Conservation (phyloP, 2,888 invertebrate species). For the Calameuta filiformis region DNA sequence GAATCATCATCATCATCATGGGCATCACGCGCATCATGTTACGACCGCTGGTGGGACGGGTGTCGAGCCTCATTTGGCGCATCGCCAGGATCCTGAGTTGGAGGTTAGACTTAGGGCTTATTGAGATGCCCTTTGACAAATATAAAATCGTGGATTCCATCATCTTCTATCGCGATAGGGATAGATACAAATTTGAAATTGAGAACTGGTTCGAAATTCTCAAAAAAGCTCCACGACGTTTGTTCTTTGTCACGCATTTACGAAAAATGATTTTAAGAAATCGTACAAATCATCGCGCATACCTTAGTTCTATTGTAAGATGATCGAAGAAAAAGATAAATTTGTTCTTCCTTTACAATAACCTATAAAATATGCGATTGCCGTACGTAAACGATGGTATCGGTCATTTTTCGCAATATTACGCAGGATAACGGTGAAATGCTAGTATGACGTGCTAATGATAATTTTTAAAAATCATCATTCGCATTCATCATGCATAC, state of each 20-base stretch:
- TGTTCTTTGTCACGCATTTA: background rate
- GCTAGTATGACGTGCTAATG: background rate
- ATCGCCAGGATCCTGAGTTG: constrained; percentile 57
- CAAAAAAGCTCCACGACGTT: background rate
- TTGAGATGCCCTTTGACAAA: constrained; percentile 29
- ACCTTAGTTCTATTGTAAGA: background rate
- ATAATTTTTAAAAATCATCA: background rate
- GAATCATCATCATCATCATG: constrained; percentile 56
- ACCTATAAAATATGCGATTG: background rate
- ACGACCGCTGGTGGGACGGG: constrained; percentile 44
- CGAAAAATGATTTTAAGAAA: background rate
- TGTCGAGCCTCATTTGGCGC: constrained; percentile 53
- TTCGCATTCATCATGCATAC: background rate
- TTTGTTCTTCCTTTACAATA: background rate
- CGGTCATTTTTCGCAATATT: background rate
- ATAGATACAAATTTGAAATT: background rate
- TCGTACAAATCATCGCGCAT: background rate
- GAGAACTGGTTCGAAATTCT: background rate
- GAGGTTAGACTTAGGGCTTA: constrained; percentile 58
- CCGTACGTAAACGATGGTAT: background rate
- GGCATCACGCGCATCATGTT: constrained; percentile 46
- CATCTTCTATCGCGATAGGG: background rate
- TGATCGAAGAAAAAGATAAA: background rate
- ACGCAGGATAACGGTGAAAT: background rate
- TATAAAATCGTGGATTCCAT: background rate